Base-by-base conservation (phyloP, 1,140 invertebrate species). In the Eufriesea mexicana region DNA sequence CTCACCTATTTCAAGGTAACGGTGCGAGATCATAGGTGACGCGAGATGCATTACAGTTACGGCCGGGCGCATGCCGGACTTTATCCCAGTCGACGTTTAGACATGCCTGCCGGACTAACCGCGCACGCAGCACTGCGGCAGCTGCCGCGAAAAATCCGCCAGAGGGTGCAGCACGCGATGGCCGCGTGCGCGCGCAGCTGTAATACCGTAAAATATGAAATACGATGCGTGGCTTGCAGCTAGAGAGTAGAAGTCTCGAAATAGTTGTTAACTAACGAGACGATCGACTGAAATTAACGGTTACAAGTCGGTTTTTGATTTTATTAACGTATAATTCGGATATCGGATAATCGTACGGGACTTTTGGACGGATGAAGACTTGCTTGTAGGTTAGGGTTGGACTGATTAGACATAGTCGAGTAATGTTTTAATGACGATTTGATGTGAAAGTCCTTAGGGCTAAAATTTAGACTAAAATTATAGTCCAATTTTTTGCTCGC, bases 11-110 rank as follows among this genome's bases (percentile, higher is more conserved):
- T 84, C 85, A 71, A 83, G 79, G 83, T 89, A 90, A 90, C 89
- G 89, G 89, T 90, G 64, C 85, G 74, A 83, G 89, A 90, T 87
- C 89, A 90, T 90, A 89, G 89, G 87, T 90, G 87, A 90, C 80
- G 88, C 79, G 83, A 88, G 85, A 85, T 88, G 87, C 84, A 88
- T 82, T 90, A 89, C 89, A 90, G 89, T 89, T 90, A 89, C 59
- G 23, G 64, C 54, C 25, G 70, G 47, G 20, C 74, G 57, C 61
- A 47, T 55, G 25, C 45, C 23, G 61, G 72, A 79, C 70, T 80
- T 84, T 62, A 71, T 77, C 70, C 57, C 42, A n/a, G 7, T 0
- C 54, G 61, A 35, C 61, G 68, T 67, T 79, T 47, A 57, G 66
- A 73, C 49, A n/a, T 61, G 68, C 12, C 28, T 66, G 35, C 57